phyloP scores from a whole-genome alignment of 2,113 vertebrate genomes.

The chimpanzee (Pan troglodytes) region DNA sequence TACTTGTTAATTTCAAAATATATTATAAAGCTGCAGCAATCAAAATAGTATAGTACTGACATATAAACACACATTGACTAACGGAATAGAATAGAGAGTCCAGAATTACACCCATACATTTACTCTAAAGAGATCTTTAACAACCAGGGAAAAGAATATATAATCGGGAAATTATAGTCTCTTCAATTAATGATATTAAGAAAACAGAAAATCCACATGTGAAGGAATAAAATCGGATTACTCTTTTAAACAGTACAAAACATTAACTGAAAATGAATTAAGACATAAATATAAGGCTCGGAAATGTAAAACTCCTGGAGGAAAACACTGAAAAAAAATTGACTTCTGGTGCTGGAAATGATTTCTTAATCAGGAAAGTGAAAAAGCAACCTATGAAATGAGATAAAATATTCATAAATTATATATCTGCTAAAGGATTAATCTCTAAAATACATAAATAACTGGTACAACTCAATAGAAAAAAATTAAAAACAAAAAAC shows the following conservation, averaged over 20 bases:
- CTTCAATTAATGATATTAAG: neutral
- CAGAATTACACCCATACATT: neutral
- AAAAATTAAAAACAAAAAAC: neutral
- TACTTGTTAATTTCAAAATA: neutral
- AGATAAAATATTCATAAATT: neutral
- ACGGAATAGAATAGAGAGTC: neutral
- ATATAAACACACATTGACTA: neutral
- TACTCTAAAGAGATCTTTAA: neutral
- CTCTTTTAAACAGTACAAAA: too few relatives aligned
- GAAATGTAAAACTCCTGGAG: neutral
- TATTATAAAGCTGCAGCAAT: neutral
- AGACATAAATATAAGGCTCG: neutral
- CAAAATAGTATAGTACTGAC: neutral
- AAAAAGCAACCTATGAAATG: neutral
- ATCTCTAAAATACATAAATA: neutral
- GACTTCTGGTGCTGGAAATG: neutral
- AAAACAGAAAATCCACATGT: neutral
- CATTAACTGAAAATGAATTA: neutral
- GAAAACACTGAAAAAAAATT: neutral
- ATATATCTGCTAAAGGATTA: neutral
- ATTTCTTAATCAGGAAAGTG: neutral
- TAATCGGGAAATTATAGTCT: neutral
- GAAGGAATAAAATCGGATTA: neutral
- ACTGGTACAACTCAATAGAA: neutral
- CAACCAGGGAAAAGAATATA: rapidly evolving